phyloP scores from a whole-genome alignment of 2,113 vertebrate genomes.

The Sula dactylatra region DNA sequence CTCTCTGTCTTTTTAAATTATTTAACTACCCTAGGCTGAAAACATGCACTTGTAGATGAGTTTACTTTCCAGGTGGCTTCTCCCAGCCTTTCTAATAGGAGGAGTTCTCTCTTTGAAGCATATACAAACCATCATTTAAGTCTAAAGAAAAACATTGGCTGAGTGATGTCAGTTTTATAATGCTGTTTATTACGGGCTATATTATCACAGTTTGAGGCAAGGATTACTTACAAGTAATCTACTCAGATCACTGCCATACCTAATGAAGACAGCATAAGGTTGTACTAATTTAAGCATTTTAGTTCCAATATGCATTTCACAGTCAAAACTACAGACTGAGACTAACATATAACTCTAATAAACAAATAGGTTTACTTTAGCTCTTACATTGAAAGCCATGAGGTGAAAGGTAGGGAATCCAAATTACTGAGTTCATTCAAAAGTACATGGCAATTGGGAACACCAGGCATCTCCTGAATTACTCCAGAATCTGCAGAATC shows the following conservation, averaged over 20 bases:
- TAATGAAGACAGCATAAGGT: conserved; percentile 12
- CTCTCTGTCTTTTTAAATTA: neutral
- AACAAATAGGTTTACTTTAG: neutral
- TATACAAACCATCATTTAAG: conserved; percentile 49
- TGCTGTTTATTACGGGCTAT: conserved; percentile 49
- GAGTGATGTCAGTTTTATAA: conserved; percentile 61
- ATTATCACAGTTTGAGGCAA: conserved; percentile 37
- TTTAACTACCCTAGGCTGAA: conserved; percentile 22
- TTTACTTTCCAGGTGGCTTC: conserved; percentile 40
- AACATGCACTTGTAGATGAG: neutral
- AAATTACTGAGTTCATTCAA: neutral
- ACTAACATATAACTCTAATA: neutral
- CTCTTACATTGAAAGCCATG: neutral
- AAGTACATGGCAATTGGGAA: neutral
- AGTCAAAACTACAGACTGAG: neutral
- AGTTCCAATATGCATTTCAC: neutral
- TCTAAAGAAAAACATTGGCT: conserved; percentile 48
- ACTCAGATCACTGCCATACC: conserved; percentile 23
- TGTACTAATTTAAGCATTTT: conserved; percentile 25
- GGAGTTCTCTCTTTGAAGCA: conserved; percentile 44
- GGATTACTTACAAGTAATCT: conserved; percentile 61
- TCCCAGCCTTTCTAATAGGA: conserved; percentile 18
- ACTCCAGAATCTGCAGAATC: neutral
- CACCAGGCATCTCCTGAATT: neutral
- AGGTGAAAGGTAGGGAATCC: neutral